Evolutionary conservation across 2,888 invertebrate species (phyloP), one percentile per base, ranked within the genome.

Genomic region (Drosophila multiciliata): DNA sequence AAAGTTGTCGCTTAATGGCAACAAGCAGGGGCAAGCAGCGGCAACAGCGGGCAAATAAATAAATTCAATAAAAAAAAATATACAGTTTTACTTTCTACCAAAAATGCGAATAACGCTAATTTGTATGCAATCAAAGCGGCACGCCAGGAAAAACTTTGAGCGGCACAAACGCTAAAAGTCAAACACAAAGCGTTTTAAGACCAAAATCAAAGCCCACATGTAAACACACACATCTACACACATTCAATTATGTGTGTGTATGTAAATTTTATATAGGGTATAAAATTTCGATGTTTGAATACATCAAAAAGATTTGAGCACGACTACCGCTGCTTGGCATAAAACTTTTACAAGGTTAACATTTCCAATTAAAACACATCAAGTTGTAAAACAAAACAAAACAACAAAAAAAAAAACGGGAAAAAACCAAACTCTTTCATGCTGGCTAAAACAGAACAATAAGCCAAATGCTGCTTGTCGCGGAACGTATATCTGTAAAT

Each of bases 51-150:
- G 26, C 68, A 74, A 87, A 88, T 81, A 88, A 86, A 86, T 81
- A 86, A 89, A 85, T 82, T 87, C 70, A 77, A 71, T 66, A 72
- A 73, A 82, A 77, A 83, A 80, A 78, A 72, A 75, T 74, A 84
- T 74, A 84, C 83, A 78, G 81, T 87, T 83, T 90, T 88, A 86
- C 87, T 87, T 87, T 87, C 90, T 87, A 87, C 78, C 87, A 77
- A 86, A 90, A 83, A 88, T 89, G 83, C 90, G 86, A 87, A 89
- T 85, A 73, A 66, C 76, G 84, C 80, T 88, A 86, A 88, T 90
- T 90, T 83, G 84, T 87, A 90, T 83, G 87, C 90, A 80, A 74
- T 80, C 79, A 71, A 68, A 80, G 88, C 69, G 83, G 80, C 74
- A 67, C 54, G 75, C 66, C 75, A 73, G 76, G 70, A 83, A 89